Base-by-base conservation (phyloP, 2,888 invertebrate species). In the Ernsta delagoae region DNA sequence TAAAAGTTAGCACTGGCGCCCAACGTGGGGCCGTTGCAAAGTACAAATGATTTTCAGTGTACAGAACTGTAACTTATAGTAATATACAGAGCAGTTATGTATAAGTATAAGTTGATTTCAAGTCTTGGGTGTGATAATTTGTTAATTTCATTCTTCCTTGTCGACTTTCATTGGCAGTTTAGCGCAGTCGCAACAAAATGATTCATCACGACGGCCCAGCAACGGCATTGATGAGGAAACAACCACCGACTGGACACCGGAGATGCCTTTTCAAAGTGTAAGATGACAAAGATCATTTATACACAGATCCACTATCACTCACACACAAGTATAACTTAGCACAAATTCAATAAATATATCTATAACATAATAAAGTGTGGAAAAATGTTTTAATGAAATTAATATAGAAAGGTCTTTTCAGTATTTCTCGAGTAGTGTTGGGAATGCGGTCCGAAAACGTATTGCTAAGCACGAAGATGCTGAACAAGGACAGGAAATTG, bases 261-360 rank as follows among this genome's bases (percentile, higher is more conserved):
- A 98, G 92, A 97, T 98, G 85, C 98, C 98, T 0, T 98, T 98
- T 84, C 96, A 97, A 92, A 97, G 98, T 89, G 98, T 98, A 93
- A 89, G n/a, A n/a, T n/a, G n/a, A n/a, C n/a, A n/a, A n/a, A n/a
- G n/a, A n/a, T n/a, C n/a, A n/a, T n/a, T n/a, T n/a, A n/a, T 16
- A 16, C 8, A 16, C 31, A 54, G 9, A 34, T 36, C 3, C 36
- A 36, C 7, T 7, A 3, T 24, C 53, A 53, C 1, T 7, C 4
- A 12, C 50, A 16, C 50, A 12, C 24, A 24, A 24, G 24, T 24
- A 24, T 24, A 1, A 24, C 24, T 24, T 24, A 24, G 24, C 24
- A 24, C 24, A 24, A 24, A 24, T 24, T 1, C 24, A n/a, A n/a
- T n/a, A n/a, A 24, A 24, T 24, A 24, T 24, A 24, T 24, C 24